Evolutionary conservation across 1,140 invertebrate species (phyloP).

Genomic region (Coenobita brevimanus): DNA sequence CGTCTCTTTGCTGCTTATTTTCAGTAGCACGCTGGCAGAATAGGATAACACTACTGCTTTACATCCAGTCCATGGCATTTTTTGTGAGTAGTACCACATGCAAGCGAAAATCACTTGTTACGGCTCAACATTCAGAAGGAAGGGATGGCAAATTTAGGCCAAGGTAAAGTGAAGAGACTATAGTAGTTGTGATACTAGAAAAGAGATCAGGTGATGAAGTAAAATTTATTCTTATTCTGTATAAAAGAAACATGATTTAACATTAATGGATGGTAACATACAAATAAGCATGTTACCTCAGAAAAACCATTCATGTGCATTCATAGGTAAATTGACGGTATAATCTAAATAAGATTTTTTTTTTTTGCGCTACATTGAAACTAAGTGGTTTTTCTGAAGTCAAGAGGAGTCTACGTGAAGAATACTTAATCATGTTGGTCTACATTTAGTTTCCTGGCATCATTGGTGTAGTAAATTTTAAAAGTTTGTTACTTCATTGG

Average conservation of each 20-base stretch:
- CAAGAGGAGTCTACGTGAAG: slow-evolving; percentile 52
- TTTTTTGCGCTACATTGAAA: slow-evolving; percentile 54
- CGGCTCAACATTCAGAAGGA: too few species aligned
- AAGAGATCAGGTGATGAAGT: slow-evolving; percentile 50
- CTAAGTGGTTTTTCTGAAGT: slow-evolving; percentile 62
- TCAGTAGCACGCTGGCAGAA: too few species aligned
- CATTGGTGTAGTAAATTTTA: slow-evolving; percentile 35
- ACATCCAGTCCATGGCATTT: too few species aligned
- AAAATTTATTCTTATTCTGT: slow-evolving; percentile 67
- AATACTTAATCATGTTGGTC: slow-evolving; percentile 53
- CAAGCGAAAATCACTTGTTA: too few species aligned
- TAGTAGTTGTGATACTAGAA: too few species aligned
- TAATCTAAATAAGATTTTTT: slow-evolving; percentile 27
- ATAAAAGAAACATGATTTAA: slow-evolving; percentile 67
- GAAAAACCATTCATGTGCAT: slow-evolving; percentile 64
- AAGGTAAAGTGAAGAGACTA: too few species aligned
- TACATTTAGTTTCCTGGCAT: slow-evolving; percentile 45
- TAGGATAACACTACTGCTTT: too few species aligned
- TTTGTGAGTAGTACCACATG: too few species aligned
- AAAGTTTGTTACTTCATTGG: slow-evolving; percentile 4
- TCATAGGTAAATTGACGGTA: slow-evolving; percentile 34
- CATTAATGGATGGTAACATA: slow-evolving; percentile 65
- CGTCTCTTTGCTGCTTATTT: too few species aligned
- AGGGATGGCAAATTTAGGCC: too few species aligned
- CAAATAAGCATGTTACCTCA: slow-evolving; percentile 62